Evolutionary conservation across 2,797 vertebrate genomes (phyloP).

Genomic region (Eupleurogrammus muticus): DNA sequence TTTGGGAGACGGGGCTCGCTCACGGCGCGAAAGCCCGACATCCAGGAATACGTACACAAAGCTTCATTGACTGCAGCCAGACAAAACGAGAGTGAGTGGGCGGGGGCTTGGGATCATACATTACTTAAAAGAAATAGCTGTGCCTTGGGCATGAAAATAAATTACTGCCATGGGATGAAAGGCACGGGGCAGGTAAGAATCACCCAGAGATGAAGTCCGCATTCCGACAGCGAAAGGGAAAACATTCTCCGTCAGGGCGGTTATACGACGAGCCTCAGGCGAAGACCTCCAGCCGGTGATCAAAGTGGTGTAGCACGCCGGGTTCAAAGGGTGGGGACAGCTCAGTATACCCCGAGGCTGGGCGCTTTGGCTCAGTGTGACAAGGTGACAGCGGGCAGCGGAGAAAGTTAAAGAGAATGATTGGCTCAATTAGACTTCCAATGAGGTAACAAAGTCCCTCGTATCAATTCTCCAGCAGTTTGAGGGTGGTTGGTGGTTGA

Average conservation of each 20-base stretch:
- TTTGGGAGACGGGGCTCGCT: slow-evolving; percentile 80
- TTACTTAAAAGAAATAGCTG: slow-evolving; percentile 31
- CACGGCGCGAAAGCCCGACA: slow-evolving; percentile 78
- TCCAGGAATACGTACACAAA: slow-evolving; percentile 85
- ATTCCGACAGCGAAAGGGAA: slow-evolving; percentile 15
- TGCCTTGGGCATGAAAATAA: slow-evolving; percentile 25
- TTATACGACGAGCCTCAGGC: slow-evolving; percentile 27
- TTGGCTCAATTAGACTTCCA: slow-evolving; percentile 32
- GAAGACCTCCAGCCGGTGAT: slow-evolving; percentile 23
- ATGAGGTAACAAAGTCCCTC: slow-evolving; percentile 10
- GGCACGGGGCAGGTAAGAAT: slow-evolving; percentile 27
- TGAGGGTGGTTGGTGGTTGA: slow-evolving; percentile 8
- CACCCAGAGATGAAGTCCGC: slow-evolving; percentile 22
- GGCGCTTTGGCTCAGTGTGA: slow-evolving; percentile 13
- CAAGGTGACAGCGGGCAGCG: slow-evolving; percentile 20
- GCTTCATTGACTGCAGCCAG: slow-evolving; percentile 81
- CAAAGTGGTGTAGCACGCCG: slow-evolving; percentile 33
- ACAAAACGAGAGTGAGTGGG: slow-evolving; percentile 28
- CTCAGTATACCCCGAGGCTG: slow-evolving; percentile 30
- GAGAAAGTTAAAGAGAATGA: slow-evolving; percentile 27
- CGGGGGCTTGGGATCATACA: slow-evolving; percentile 15
- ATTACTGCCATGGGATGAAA: slow-evolving; percentile 18
- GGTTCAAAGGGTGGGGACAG: slow-evolving; percentile 48
- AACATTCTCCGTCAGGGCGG: slow-evolving; percentile 9
- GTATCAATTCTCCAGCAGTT: slow-evolving; percentile 6